phyloP scores from a whole-genome alignment of 2,113 vertebrate genomes.

The Clupea harengus region DNA sequence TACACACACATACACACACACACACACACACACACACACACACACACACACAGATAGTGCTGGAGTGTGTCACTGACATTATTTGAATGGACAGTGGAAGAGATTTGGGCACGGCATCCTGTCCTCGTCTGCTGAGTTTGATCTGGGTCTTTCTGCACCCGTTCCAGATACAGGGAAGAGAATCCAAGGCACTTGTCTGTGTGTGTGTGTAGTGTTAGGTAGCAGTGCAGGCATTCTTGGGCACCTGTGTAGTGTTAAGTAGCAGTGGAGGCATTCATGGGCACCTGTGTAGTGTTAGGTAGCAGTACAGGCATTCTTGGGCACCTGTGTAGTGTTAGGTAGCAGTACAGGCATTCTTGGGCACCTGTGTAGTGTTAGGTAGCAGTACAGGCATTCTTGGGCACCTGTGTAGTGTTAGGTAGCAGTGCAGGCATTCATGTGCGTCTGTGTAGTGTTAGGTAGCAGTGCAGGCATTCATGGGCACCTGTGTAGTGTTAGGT shows the following conservation, averaged over 20 bases:
- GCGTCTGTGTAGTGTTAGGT: constrained; percentile 1
- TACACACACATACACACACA: not conserved
- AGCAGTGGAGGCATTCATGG: not conserved
- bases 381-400: not conserved
- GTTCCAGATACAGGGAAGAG: not conserved
- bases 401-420: too few species aligned
- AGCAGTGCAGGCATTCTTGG: not conserved
- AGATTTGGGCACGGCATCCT: not conserved
- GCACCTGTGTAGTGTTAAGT: too few species aligned
- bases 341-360: not conserved
- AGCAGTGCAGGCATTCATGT: not conserved
- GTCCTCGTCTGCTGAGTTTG: not conserved
- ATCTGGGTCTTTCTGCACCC: not conserved
- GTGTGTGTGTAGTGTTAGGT: too few species aligned
- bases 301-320: not conserved
- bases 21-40: not conserved
- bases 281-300: too few species aligned
- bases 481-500: too few species aligned
- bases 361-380: too few species aligned
- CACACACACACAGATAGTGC: not conserved
- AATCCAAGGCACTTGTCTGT: not conserved
- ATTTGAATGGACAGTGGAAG: not conserved
- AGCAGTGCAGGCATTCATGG: not conserved
- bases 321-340: too few species aligned
- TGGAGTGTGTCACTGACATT: not conserved